Evolutionary conservation across 2,797 vertebrate species (phyloP).

Genomic region (Fratercula arctica): DNA sequence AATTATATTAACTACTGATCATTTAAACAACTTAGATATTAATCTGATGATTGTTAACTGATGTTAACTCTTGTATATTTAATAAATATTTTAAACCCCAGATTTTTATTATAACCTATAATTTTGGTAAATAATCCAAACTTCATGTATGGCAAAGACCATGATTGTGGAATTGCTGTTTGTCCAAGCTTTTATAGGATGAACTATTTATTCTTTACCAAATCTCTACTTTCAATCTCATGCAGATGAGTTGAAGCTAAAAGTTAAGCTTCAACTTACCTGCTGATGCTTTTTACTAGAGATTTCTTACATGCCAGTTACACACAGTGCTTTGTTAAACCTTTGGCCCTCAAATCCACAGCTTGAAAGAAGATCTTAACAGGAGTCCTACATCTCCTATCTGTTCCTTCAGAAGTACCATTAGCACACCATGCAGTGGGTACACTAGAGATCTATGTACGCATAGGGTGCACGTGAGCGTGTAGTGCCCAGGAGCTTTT

Average conservation of each 20-base stretch:
- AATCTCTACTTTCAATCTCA: not conserved
- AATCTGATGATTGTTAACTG: not conserved
- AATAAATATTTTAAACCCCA: not conserved
- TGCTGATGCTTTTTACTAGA: not conserved
- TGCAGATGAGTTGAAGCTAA: not conserved
- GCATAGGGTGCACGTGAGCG: rapidly evolving
- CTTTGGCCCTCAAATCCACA: not conserved
- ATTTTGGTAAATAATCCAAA: not conserved
- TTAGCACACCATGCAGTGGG: not conserved
- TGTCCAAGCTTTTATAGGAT: not conserved
- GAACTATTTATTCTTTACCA: not conserved
- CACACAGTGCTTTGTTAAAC: not conserved
- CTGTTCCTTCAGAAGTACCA: not conserved
- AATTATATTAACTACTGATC: not conserved
- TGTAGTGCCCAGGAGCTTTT: not conserved
- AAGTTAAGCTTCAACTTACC: not conserved
- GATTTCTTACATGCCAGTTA: not conserved
- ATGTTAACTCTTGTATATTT: not conserved
- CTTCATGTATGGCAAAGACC: not conserved
- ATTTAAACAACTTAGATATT: not conserved
- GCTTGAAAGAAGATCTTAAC: not conserved
- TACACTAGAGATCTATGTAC: not conserved
- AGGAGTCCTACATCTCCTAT: not conserved
- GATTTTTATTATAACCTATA: not conserved
- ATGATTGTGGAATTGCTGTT: too few species aligned